Evolutionary conservation across 2,113 vertebrate genomes (phyloP).

Genomic region (Indicator maculatus): DNA sequence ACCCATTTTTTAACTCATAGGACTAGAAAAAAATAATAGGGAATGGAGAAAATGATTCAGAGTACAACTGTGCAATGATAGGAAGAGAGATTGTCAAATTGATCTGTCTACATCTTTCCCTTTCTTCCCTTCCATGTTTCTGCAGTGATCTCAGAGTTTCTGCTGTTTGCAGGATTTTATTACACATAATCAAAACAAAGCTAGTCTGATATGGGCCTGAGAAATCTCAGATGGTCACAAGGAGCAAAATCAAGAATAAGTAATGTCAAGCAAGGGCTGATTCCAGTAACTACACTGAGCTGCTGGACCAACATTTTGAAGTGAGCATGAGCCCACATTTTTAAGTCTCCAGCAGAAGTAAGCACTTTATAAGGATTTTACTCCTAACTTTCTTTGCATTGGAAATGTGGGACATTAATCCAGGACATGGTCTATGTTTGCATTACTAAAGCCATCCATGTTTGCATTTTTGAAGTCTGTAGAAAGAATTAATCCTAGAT

Average conservation of each 20-base stretch:
- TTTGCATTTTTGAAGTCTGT: not conserved
- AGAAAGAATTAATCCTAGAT: not conserved
- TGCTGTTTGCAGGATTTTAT: not conserved
- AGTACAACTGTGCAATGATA: not conserved
- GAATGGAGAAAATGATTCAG: not conserved
- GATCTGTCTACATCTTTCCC: not conserved
- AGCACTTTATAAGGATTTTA: not conserved
- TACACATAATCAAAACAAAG: not conserved
- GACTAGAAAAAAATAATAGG: not conserved
- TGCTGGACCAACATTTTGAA: not conserved
- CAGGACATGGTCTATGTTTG: not conserved
- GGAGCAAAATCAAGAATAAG: not conserved
- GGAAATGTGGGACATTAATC: not conserved
- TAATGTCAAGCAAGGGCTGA: not conserved
- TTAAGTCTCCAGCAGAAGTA: not conserved
- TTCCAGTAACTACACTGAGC: not conserved
- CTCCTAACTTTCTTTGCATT: not conserved
- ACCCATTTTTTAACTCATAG: not conserved
- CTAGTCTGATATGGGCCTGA: not conserved
- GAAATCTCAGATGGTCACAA: not conserved
- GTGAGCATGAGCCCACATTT: accelerated
- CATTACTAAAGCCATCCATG: not conserved
- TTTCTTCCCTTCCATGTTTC: not conserved
- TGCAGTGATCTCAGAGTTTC: not conserved
- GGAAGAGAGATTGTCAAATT: not conserved